A percentile compares a stretch with the other conserved stretches of the same genome.
Evolutionary conservation across 2,888 invertebrate genomes (phyloP).

Genomic region (Panopea generosa): DNA sequence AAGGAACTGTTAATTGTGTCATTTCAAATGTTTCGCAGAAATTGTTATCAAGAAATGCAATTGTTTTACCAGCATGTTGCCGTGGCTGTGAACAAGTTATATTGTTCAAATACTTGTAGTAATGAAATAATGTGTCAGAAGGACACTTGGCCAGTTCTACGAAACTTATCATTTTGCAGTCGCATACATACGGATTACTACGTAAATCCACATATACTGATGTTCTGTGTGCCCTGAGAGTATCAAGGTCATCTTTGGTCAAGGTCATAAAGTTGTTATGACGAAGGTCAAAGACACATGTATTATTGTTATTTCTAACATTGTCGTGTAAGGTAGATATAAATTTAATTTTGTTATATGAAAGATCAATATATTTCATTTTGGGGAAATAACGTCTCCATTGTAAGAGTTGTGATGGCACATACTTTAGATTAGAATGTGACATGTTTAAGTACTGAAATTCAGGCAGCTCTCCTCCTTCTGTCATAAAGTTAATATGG

Average conservation of each 20-base stretch:
- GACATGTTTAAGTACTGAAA: constrained; percentile 59
- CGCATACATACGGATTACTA: constrained; percentile 68
- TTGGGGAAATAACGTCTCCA: constrained; percentile 62
- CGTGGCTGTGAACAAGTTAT: constrained; percentile 60
- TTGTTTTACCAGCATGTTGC: constrained; percentile 40
- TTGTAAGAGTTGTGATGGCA: constrained; percentile 37
- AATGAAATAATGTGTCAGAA: constrained; percentile 9
- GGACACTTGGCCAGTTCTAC: constrained; percentile 37
- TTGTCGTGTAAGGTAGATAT: constrained; percentile 45
- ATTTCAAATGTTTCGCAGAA: constrained; percentile 51
- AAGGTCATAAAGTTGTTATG: constrained; percentile 69
- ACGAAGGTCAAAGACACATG: constrained; percentile 61
- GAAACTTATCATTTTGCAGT: constrained; percentile 62
- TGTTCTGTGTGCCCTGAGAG: constrained; percentile 39
- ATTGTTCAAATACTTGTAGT: constrained; percentile 59
- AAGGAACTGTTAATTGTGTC: constrained; percentile 40
- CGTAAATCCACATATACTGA: constrained; percentile 64
- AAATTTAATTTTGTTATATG: constrained; percentile 57
- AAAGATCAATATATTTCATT: constrained; percentile 63
- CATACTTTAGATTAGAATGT: constrained; percentile 24
- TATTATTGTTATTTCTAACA: constrained; percentile 28
- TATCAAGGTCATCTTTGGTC: constrained; percentile 50
- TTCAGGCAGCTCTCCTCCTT: constrained; percentile 32
- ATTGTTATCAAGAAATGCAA: constrained; percentile 46
- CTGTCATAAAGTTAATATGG: constrained; percentile 40